phyloP scores from a whole-genome alignment of 1,140 invertebrate genomes.

The Daktulosphaira vitifoliae region DNA sequence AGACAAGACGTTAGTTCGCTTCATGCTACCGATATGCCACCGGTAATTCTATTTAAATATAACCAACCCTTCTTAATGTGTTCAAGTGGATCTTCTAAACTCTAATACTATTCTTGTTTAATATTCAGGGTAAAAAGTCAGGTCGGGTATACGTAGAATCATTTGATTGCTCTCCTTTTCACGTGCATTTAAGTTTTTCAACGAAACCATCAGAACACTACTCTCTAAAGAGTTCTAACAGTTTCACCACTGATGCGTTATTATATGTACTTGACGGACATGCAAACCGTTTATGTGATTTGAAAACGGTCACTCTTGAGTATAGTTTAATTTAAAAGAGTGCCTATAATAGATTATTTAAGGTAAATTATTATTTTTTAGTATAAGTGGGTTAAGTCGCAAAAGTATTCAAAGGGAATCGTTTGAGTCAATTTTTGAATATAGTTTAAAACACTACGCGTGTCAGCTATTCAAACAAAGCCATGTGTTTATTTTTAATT shows the following conservation, averaged over 20 bases:
- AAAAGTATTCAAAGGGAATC: constrained; percentile 21
- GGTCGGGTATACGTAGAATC: background rate
- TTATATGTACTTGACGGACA: constrained; percentile 14
- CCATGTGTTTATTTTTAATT: constrained; percentile 28
- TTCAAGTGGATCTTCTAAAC: too few species aligned
- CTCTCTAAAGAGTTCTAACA: constrained; percentile 6
- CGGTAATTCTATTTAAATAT: too few species aligned
- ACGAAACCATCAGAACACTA: constrained; percentile 5
- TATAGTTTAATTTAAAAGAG: too few species aligned
- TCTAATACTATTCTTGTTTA: too few species aligned
- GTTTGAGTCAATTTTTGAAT: constrained; percentile 9
- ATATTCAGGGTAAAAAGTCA: constrained; percentile 21
- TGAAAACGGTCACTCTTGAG: constrained; percentile 22
- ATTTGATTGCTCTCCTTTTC: constrained; percentile 15
- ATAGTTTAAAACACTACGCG: constrained; percentile 5
- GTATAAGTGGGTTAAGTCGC: background rate
- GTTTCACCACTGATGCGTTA: constrained; percentile 27
- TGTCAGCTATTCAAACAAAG: constrained; percentile 17
- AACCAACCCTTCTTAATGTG: too few species aligned
- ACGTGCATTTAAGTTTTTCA: constrained; percentile 21
- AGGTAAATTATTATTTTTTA: too few species aligned
- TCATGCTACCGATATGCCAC: constrained; percentile 16
- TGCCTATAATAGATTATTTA: too few species aligned
- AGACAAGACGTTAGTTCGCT: constrained; percentile 27
- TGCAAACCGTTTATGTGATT: constrained; percentile 15